Evolutionary conservation across 1,140 invertebrate genomes (phyloP), one percentile per base, ranked within the genome.

Genomic region (Epicauta chinensis): DNA sequence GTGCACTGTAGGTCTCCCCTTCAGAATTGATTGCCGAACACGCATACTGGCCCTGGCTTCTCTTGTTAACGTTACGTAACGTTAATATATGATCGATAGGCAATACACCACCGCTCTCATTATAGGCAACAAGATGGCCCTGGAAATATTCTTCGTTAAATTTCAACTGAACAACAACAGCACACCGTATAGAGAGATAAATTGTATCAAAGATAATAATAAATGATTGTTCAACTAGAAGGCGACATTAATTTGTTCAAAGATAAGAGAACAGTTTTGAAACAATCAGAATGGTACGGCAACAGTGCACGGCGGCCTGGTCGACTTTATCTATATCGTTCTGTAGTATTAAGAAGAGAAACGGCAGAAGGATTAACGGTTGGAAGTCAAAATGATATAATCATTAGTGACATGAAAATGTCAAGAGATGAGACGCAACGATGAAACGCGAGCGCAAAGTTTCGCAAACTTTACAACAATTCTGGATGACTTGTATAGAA

Each of bases 11-110:
- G 1, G 78, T 78, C 62, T 80, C 80, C 6, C 85, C 84, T 60
- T 87, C 83, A 2, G 75, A 72, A 63, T 87, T 87, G 47, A 73
- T 74, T 0, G 84, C 84, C 16, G 78, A 68, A 60, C 86, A 88
- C 11, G 79, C 75, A 63, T 87, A 88, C 16, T 80, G 75, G 1
- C 83, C 82, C 16, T 56, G 62, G 7, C 58, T 61, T 11, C 58
- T 59, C 44, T 61, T 62, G 15, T 54, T 56, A 39, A 78, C 57
- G 10, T 71, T 70, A 53, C 70, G 71, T 4, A 81, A 66, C 3
- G 73, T 68, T 23, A 81, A 61, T 34, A 70, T 73, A 53, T 75
- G 68, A 23, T 75, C 75, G 41, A 74, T 73, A 4, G 81, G 73
- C 31, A 79, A 69, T 42, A 81, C 69, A 1, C 78, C 79, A 2